phyloP scores from a whole-genome alignment of 2,797 vertebrate species.

The Cossypha niveicapilla region DNA sequence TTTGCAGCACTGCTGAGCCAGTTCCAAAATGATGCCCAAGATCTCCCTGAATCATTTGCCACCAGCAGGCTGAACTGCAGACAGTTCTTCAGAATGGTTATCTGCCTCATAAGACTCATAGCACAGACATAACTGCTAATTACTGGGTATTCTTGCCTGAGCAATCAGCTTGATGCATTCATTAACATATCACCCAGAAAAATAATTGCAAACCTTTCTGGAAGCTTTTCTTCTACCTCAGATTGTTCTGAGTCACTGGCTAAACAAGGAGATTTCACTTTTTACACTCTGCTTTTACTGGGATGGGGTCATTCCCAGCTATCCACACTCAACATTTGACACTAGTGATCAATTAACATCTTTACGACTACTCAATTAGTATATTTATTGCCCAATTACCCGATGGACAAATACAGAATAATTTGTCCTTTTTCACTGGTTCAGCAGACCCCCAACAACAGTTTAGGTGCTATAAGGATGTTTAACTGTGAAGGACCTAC shows the following conservation, averaged over 20 bases:
- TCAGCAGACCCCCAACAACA: neutral
- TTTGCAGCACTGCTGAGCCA: neutral
- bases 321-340: neutral
- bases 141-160: constrained; percentile 34
- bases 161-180: constrained; percentile 21
- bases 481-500: neutral
- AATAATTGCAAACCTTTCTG: neutral
- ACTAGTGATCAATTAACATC: neutral
- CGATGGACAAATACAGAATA: neutral
- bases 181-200: constrained; percentile 40
- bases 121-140: constrained; percentile 25
- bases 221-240: neutral
- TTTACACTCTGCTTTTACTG: neutral
- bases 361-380: neutral
- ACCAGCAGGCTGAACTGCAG: neutral
- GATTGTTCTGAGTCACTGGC: neutral
- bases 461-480: neutral
- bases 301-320: neutral
- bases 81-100: neutral
- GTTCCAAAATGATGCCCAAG: neutral
- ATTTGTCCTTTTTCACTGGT: neutral
- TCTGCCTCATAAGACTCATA: constrained; percentile 22
- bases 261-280: neutral
- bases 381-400: neutral
- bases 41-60: neutral